Evolutionary conservation across 2,113 vertebrate species (phyloP).

Genomic region (Ammospiza caudacuta): DNA sequence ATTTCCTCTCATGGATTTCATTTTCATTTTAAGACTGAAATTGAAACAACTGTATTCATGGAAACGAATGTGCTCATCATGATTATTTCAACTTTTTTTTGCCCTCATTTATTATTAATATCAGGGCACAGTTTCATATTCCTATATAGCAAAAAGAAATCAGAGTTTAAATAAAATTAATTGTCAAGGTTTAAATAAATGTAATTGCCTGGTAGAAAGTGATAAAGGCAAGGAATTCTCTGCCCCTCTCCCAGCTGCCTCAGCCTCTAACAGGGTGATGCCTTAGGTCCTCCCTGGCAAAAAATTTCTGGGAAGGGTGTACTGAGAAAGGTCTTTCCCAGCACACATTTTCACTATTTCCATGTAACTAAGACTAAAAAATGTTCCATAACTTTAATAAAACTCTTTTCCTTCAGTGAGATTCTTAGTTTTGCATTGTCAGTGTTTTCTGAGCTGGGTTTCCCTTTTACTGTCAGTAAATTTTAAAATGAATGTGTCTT

Average conservation of each 20-base stretch:
- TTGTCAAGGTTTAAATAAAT: not conserved
- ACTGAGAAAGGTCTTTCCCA: not conserved
- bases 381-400: not conserved
- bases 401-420: not conserved
- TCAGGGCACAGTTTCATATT: not conserved
- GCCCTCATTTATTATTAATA: not conserved
- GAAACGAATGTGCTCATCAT: not conserved
- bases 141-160: not conserved
- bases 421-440: not conserved
- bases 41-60: not conserved
- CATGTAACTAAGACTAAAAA: not conserved
- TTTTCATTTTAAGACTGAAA: not conserved
- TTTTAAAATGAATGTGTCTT: not conserved
- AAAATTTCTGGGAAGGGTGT: not conserved
- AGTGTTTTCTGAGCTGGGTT: not conserved
- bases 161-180: constrained; percentile 14
- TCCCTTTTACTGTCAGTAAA: not conserved
- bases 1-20: not conserved
- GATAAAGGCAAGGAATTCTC: not conserved
- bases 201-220: not conserved
- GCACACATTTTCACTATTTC: not conserved
- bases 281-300: not conserved
- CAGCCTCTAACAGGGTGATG: not conserved
- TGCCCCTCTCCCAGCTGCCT: not conserved
- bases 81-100: not conserved